These are phyloP conservation scores for Cyprinodon brontotheroides DNA, from an alignment of 2,113 vertebrate genomes.

Conservation along the genomic window DNA sequence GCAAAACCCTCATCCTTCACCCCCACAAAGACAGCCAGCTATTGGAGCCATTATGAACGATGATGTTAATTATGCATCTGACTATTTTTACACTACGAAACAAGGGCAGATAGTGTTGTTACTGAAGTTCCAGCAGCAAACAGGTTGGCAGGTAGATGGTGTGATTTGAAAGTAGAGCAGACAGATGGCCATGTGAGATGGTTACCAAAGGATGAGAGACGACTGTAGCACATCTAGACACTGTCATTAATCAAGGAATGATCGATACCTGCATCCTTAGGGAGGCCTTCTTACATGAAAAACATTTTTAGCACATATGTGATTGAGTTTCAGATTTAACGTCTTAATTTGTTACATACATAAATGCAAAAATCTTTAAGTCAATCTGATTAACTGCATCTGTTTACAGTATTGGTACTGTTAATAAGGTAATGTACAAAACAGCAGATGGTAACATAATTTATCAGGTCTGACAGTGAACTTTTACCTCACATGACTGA, in stretches of 20 bases:
- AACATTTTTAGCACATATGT: constrained; percentile 19
- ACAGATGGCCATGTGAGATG: constrained; percentile 66
- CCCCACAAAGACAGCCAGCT: constrained; percentile 55
- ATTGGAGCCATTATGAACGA: constrained; percentile 75
- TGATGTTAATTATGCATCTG: constrained; percentile 78
- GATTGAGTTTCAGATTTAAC: not conserved
- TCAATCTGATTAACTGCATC: not conserved
- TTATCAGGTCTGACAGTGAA: too few relatives aligned
- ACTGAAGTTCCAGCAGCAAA: constrained; percentile 49
- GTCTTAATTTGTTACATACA: not conserved
- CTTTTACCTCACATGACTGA: too few relatives aligned
- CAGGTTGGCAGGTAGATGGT: constrained; percentile 66
- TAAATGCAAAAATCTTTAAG: not conserved
- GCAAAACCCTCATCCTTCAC: constrained; percentile 60
- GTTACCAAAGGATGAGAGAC: constrained; percentile 71
- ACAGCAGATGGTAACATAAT: too few relatives aligned
- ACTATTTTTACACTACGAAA: constrained; percentile 75
- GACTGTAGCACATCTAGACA: constrained; percentile 51
- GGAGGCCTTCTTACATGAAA: constrained; percentile 44
- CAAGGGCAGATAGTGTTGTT: constrained; percentile 73
- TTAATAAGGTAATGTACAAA: too few relatives aligned
- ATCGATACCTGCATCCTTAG: constrained; percentile 59
- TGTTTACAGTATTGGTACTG: not conserved
- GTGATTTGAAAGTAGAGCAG: constrained; percentile 71
- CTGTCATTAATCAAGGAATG: constrained; percentile 69